Evolutionary conservation across 2,113 vertebrate species (phyloP).

Genomic region (Leptobrachium ailaonicum): DNA sequence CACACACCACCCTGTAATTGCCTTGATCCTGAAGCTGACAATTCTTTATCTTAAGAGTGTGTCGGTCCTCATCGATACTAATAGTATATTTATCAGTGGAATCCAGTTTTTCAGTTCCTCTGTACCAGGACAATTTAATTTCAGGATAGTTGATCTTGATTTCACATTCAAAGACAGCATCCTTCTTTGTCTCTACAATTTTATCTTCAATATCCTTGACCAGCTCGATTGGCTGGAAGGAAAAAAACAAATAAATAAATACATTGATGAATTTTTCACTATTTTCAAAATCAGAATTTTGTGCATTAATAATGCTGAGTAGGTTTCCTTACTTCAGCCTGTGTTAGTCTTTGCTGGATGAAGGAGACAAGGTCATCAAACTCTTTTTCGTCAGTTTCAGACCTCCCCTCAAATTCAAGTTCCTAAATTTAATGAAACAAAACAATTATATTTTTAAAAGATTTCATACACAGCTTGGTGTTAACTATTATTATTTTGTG

Average conservation of each 20-base stretch:
- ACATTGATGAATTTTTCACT: not conserved
- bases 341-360: slow-evolving; percentile 92
- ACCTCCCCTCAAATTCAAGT: slow-evolving; percentile 76
- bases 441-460: not conserved
- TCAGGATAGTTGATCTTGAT: slow-evolving; percentile 96
- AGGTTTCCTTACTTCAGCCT: slow-evolving; percentile 81
- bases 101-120: slow-evolving; percentile 90
- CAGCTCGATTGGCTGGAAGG: slow-evolving; percentile 83
- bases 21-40: slow-evolving; percentile 87
- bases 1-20: slow-evolving; percentile 92
- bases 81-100: slow-evolving; percentile 84
- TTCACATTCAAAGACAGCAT: slow-evolving; percentile 85
- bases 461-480: not conserved
- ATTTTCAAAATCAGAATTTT: not conserved
- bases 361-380: slow-evolving; percentile 88
- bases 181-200: slow-evolving; percentile 73
- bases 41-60: slow-evolving; percentile 80
- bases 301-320: not conserved
- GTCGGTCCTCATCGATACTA: slow-evolving; percentile 76
- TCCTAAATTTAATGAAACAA: slow-evolving; percentile 69
- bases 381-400: slow-evolving; percentile 80
- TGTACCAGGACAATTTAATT: slow-evolving; percentile 95
- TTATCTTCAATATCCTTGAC: slow-evolving; percentile 88
- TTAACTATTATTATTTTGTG: too few relatives aligned
- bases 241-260: slow-evolving; percentile 50